Percentiles rank a stretch among this genome's conserved stretches.
These are phyloP conservation scores for Sabatieria punctata DNA, from an alignment of 2,888 invertebrate genomes.

Conservation along the genomic window DNA sequence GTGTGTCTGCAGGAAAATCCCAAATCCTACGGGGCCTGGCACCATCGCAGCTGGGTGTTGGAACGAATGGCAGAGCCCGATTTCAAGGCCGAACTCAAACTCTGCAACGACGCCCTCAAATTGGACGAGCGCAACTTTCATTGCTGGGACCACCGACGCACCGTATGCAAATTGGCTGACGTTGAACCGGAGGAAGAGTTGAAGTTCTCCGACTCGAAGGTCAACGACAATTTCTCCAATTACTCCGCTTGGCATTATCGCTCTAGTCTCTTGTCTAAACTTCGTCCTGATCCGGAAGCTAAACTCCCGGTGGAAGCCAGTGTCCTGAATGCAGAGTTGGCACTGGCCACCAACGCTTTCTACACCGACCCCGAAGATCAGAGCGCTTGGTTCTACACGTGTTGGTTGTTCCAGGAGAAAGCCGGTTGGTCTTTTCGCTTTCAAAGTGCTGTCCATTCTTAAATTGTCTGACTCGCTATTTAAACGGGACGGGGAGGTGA, in stretches of 20 bases:
- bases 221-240: conserved; percentile 85
- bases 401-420: conserved; percentile 56
- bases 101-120: conserved; percentile 65
- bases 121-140: conserved; percentile 43
- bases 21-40: conserved; percentile 90
- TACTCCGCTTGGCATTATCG: conserved; percentile 99
- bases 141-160: conserved; percentile 89
- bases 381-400: conserved; percentile 95
- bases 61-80: conserved; percentile 50
- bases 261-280: conserved; percentile 44
- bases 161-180: conserved; percentile 56
- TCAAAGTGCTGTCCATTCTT: no score
- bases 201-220: conserved; percentile 51
- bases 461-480: no score
- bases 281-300: background rate
- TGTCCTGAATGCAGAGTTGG: conserved; percentile 46
- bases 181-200: conserved; percentile 61
- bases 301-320: background rate
- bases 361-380: conserved; percentile 98
- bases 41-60: conserved; percentile 80
- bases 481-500: no score
- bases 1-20: conserved; percentile 71
- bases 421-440: no score
- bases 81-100: conserved; percentile 59
- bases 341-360: conserved; percentile 76